Evolutionary conservation across 2,797 vertebrate genomes (phyloP).

Genomic region (Gallirallus australis): DNA sequence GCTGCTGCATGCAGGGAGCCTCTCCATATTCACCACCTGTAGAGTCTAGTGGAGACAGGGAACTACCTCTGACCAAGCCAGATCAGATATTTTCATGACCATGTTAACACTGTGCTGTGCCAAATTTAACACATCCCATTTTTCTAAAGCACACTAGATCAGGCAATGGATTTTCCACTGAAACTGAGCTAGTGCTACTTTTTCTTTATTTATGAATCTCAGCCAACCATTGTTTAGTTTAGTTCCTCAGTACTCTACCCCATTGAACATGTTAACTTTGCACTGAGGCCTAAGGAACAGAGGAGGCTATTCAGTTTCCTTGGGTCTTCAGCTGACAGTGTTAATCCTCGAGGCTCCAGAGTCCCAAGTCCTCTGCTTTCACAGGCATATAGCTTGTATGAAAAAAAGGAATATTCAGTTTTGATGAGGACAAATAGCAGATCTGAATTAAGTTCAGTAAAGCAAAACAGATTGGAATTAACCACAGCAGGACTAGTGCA

Average conservation of each 20-base stretch:
- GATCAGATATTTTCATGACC: neutral
- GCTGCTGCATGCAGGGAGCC: neutral
- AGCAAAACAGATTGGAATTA: neutral
- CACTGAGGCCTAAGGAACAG: neutral
- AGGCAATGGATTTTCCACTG: neutral
- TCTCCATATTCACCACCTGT: accelerated
- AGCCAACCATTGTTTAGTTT: neutral
- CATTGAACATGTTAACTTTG: neutral
- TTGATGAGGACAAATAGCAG: neutral
- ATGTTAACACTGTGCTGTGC: accelerated
- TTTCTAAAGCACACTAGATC: neutral
- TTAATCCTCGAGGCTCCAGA: neutral
- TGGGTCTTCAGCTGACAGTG: neutral
- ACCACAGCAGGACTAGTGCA: neutral
- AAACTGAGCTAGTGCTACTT: neutral
- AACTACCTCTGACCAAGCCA: neutral
- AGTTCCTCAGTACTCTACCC: neutral
- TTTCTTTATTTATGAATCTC: neutral
- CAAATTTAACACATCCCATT: neutral
- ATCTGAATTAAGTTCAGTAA: neutral
- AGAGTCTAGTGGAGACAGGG: neutral
- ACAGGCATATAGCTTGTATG: neutral
- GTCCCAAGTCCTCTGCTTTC: neutral
- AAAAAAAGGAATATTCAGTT: neutral
- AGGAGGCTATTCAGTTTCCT: neutral